Evolutionary conservation across 2,888 invertebrate genomes (phyloP).

Genomic region (Stenichneumon culpator): DNA sequence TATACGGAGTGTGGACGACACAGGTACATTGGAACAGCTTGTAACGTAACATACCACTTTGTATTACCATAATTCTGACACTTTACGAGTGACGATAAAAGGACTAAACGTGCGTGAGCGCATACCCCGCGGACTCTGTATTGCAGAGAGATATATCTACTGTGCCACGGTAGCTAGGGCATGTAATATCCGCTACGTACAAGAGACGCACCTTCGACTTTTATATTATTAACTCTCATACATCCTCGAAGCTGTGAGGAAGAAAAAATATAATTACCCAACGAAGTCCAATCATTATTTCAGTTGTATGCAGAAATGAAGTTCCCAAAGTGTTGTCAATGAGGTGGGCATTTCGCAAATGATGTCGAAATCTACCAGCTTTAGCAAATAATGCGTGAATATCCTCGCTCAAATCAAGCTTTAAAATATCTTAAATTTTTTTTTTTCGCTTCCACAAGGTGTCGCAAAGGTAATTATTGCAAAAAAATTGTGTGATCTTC

Average conservation of each 20-base stretch:
- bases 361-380: not conserved
- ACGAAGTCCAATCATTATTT: not conserved
- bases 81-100: conserved; percentile 68
- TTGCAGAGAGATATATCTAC: conserved; percentile 13
- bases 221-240: conserved; percentile 18
- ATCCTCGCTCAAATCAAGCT: not conserved
- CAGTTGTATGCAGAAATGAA: not conserved
- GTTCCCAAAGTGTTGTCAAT: not conserved
- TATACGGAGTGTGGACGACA: conserved; percentile 15
- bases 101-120: conserved; percentile 59
- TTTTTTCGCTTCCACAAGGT: not conserved
- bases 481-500: not conserved
- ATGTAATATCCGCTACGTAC: conserved; percentile 1
- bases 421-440: not conserved
- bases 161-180: not conserved
- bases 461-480: not conserved
- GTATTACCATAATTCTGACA: conserved; percentile 69
- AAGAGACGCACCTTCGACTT: conserved; percentile 3
- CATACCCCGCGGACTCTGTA: conserved; percentile 59
- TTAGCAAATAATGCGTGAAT: not conserved
- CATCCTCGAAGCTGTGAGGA: not conserved
- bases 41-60: conserved; percentile 66
- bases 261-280: not conserved
- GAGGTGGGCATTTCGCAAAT: not conserved
- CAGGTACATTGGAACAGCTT: conserved; percentile 23